Evolutionary conservation across 2,113 vertebrate genomes (phyloP).

Genomic region (Stomatorhinus ivindoensis): DNA sequence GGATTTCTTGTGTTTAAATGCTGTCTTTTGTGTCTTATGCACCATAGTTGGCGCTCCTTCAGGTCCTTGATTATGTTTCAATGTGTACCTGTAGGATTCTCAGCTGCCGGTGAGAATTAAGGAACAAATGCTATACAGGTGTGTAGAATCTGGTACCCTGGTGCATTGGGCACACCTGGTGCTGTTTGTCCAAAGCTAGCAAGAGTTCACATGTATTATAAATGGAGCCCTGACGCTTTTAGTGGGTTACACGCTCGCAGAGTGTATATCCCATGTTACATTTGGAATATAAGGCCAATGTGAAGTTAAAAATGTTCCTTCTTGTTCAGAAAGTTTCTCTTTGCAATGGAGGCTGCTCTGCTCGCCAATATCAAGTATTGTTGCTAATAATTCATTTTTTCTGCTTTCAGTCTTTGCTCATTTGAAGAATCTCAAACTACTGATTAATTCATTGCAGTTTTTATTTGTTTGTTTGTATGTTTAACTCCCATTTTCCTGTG

Average conservation of each 20-base stretch:
- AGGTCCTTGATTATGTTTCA: neutral
- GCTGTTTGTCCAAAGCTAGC: neutral
- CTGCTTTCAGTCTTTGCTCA: neutral
- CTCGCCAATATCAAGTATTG: neutral
- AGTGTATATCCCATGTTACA: neutral
- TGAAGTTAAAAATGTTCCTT: neutral
- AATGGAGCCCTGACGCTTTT: neutral
- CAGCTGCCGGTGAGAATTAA: neutral
- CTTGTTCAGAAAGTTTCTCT: neutral
- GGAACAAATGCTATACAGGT: neutral
- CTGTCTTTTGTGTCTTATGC: neutral
- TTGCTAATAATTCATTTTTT: neutral
- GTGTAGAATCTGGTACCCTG: neutral
- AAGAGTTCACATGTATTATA: neutral
- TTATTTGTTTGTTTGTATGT: neutral
- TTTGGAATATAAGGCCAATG: neutral
- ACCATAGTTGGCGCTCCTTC: neutral
- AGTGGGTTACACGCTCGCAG: neutral
- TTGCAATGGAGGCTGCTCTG: neutral
- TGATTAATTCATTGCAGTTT: neutral
- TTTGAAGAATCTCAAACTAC: slow-evolving; percentile 6
- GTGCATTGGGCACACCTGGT: neutral
- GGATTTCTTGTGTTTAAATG: neutral
- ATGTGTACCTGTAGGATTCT: neutral
- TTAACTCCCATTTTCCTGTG: neutral